Evolutionary conservation across 2,888 invertebrate species (phyloP).

Genomic region (Troilus luridus): DNA sequence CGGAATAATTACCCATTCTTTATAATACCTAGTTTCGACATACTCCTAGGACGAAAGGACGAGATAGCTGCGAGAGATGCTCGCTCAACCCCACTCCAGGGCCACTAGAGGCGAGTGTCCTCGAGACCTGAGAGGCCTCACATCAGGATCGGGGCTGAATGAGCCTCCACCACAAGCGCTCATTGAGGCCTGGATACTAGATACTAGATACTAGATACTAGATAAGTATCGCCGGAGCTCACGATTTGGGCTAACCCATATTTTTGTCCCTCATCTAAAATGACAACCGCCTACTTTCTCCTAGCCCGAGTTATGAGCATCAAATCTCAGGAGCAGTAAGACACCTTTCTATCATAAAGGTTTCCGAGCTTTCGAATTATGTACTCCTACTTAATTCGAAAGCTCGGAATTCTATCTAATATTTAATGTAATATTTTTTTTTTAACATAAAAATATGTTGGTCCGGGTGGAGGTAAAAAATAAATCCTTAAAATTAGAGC

Average conservation of each 20-base stretch:
- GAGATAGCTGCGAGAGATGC: background rate
- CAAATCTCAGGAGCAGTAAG: background rate
- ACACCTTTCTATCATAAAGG: constrained; percentile 15
- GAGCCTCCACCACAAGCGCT: background rate
- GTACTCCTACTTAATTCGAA: too few relatives aligned
- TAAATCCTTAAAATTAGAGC: too few relatives aligned
- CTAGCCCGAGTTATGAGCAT: background rate
- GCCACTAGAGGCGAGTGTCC: background rate
- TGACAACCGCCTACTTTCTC: constrained; percentile 10
- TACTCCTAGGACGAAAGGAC: too few relatives aligned
- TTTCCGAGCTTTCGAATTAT: background rate
- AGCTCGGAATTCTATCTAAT: background rate
- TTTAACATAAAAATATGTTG: too few relatives aligned
- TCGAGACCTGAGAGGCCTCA: background rate
- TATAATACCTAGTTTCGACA: too few relatives aligned
- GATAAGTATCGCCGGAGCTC: background rate
- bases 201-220: background rate
- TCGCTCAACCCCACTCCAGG: background rate
- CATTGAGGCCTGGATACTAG: background rate
- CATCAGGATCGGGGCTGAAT: background rate
- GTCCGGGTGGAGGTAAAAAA: too few relatives aligned
- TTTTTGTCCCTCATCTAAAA: background rate
- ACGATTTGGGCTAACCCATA: background rate
- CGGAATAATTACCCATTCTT: too few relatives aligned
- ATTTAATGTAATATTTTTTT: background rate